Evolutionary conservation across 2,888 invertebrate species (phyloP).

Genomic region (Onthophagus sagittarius): DNA sequence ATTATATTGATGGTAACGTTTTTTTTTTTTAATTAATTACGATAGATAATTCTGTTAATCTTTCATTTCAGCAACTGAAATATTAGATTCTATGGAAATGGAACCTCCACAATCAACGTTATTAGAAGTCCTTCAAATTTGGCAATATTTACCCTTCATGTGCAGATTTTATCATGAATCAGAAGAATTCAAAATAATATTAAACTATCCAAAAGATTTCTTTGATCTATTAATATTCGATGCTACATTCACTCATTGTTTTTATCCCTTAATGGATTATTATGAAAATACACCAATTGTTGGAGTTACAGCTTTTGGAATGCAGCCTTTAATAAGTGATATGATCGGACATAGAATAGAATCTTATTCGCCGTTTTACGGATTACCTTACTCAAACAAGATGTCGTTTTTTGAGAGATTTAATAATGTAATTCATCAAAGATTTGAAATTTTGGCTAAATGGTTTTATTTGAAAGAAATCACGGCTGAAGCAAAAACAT

Average conservation of each 20-base stretch:
- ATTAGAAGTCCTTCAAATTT: neutral
- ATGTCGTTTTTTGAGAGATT: slow-evolving; percentile 34
- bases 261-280: slow-evolving; percentile 29
- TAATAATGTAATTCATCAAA: slow-evolving; percentile 25
- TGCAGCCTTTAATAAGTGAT: slow-evolving; percentile 20
- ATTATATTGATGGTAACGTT: slow-evolving; percentile 20
- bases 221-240: slow-evolving; percentile 33
- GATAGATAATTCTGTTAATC: too few relatives aligned
- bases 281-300: slow-evolving; percentile 30
- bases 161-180: slow-evolving; percentile 26
- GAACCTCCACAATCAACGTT: too few relatives aligned
- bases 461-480: slow-evolving; percentile 22
- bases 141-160: slow-evolving; percentile 16
- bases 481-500: slow-evolving; percentile 25
- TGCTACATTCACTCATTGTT: slow-evolving; percentile 24
- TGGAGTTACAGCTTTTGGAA: slow-evolving; percentile 28
- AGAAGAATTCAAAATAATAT: slow-evolving; percentile 19
- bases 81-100: too few relatives aligned
- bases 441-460: slow-evolving; percentile 18
- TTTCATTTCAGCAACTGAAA: neutral
- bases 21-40: neutral
- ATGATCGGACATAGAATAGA: slow-evolving; percentile 27
- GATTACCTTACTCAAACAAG: slow-evolving; percentile 26
- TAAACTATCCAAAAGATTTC: slow-evolving; percentile 28
- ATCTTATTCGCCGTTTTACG: slow-evolving; percentile 33